phyloP scores from a whole-genome alignment of 2,113 vertebrate species.

The Propithecus coquereli region DNA sequence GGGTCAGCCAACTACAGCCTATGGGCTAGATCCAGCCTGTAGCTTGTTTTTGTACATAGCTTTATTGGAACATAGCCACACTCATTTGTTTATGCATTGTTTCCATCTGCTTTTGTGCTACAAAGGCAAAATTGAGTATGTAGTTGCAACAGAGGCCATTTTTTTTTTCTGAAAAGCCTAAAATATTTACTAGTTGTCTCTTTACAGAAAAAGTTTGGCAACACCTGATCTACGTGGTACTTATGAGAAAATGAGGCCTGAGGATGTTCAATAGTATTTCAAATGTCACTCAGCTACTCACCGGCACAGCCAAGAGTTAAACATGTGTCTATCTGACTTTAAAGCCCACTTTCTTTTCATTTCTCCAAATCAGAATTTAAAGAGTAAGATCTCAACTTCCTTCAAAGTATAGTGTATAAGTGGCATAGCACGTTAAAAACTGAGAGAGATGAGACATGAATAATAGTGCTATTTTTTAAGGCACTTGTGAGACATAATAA shows the following conservation, averaged over 20 bases:
- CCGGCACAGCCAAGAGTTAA: not conserved
- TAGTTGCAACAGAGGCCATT: not conserved
- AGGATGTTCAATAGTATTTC: not conserved
- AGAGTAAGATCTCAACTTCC: not conserved
- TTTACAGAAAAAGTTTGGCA: not conserved
- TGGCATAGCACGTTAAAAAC: not conserved
- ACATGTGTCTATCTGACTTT: not conserved
- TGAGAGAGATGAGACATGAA: not conserved
- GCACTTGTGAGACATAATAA: not conserved
- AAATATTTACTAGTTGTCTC: not conserved
- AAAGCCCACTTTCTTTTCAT: not conserved
- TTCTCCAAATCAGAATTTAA: not conserved
- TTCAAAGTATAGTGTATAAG: not conserved
- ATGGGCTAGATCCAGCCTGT: not conserved
- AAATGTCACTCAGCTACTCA: not conserved
- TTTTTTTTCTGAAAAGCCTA: not conserved
- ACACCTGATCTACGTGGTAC: not conserved
- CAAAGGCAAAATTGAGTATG: not conserved
- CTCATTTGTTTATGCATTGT: not conserved
- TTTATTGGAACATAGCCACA: not conserved
- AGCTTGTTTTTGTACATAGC: not conserved
- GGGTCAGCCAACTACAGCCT: not conserved
- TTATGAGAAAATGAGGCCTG: not conserved
- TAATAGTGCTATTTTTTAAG: not conserved
- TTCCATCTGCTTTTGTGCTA: not conserved